These are phyloP conservation scores for Notothenia coriiceps DNA, from an alignment of 2,113 vertebrate species.

Conservation along the genomic window DNA sequence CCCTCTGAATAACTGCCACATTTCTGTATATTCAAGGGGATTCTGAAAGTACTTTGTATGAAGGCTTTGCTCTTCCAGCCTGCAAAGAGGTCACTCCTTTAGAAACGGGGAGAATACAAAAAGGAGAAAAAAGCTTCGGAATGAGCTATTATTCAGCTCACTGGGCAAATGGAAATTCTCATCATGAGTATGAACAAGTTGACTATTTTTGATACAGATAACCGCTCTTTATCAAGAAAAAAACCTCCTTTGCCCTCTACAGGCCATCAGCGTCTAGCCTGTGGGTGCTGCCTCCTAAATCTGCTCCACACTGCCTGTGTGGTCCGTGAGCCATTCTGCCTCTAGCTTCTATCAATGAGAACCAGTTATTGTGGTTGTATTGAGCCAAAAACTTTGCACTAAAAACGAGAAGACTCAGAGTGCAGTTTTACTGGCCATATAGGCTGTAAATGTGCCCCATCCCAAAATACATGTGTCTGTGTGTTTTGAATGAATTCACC, in stretches of 20 bases:
- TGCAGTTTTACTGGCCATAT: constrained; percentile 2
- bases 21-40: constrained; percentile 73
- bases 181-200: constrained; percentile 40
- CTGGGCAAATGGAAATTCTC: constrained; percentile 65
- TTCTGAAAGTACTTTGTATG: constrained; percentile 60
- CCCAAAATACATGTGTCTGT: background rate
- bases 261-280: constrained; percentile 40
- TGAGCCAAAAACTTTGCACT: background rate
- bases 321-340: constrained; percentile 44
- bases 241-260: constrained; percentile 17
- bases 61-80: constrained; percentile 70
- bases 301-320: constrained; percentile 38
- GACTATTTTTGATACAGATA: constrained; percentile 60
- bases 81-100: constrained; percentile 74
- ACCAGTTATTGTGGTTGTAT: constrained; percentile 11
- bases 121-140: constrained; percentile 23
- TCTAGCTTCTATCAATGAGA: constrained; percentile 25
- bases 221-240: constrained; percentile 47
- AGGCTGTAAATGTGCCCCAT: constrained; percentile 1
- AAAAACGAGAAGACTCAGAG: constrained; percentile 11
- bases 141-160: constrained; percentile 63
- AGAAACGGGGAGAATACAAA: constrained; percentile 43
- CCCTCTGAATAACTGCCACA: constrained; percentile 76
- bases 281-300: constrained; percentile 44
- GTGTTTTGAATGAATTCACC: constrained; percentile 79